Evolutionary conservation across 2,888 invertebrate species (phyloP), one percentile per base, ranked within the genome.

Genomic region (Kuschelorhynchus macadamiae): DNA sequence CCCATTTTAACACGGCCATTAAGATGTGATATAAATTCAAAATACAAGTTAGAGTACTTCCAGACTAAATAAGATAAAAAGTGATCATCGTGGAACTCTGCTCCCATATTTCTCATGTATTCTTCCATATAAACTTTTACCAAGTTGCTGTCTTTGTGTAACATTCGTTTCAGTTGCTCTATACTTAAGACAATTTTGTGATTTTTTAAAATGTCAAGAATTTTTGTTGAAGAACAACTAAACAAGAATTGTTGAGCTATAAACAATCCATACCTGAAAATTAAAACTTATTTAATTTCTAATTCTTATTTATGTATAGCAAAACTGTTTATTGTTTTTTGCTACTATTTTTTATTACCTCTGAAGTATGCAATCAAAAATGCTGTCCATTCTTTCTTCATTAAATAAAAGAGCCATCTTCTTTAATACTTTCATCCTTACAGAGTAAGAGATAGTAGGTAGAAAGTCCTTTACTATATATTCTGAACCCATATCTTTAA

Each of bases 201-300:
- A 4, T 67, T 67, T 16, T 32, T 49, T 7, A 75, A 36, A 18
- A 71, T 39, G 11, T 69, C 30, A 17, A 50, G 33, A 33, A 77
- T 74, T 71, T 76, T 77, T 1, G 44, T 30, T 14, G 49, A 36
- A 65, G 71, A 73, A 46, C 77, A 78, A 36, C 64, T 72, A 32
- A 75, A 71, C 17, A 78, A 52, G 18, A 77, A 30, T 12, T 68
- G 50, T 42, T 63, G 12, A 17, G 77, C 75, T 18, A 68, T 47
- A 39, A 56, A 61, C 20, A 71, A 9, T 5, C 77, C 78, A 75
- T 78, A 78, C 25, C 76, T 75, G 30, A 53, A 75, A 74, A 36
- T 41, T 32, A n/a, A n/a, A n/a, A n/a, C 3, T 11, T 14, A 16
- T 36, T 36, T 36, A 36, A 36, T n/a, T n/a, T n/a, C n/a, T n/a